These are phyloP conservation scores for Hyperoplus lanceolatus DNA, from an alignment of 2,797 vertebrate species.

Conservation along the genomic window DNA sequence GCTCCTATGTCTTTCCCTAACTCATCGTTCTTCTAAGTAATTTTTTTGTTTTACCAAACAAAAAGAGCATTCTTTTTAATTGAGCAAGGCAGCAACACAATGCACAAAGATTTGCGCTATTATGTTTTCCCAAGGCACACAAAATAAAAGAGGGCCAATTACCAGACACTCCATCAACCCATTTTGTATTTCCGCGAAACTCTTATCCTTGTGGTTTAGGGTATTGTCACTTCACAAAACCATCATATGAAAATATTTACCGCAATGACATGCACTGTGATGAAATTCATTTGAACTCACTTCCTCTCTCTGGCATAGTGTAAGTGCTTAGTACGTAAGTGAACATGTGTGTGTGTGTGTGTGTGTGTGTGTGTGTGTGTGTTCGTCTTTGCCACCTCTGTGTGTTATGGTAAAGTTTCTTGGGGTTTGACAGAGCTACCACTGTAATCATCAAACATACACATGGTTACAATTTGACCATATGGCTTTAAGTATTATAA, in stretches of 20 bases:
- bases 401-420: slow-evolving; percentile 55
- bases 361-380: slow-evolving; percentile 17
- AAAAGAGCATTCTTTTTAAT: slow-evolving; percentile 61
- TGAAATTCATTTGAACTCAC: slow-evolving; percentile 40
- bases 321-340: slow-evolving; percentile 6
- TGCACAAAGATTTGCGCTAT: slow-evolving; percentile 66
- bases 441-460: slow-evolving; percentile 75
- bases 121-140: slow-evolving; percentile 54
- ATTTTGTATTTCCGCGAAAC: slow-evolving; percentile 71
- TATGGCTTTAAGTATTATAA: slow-evolving; percentile 67
- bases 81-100: slow-evolving; percentile 61
- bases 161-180: slow-evolving; percentile 51
- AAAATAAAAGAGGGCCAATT: slow-evolving; percentile 52
- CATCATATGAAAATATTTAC: slow-evolving; percentile 70
- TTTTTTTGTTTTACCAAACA: slow-evolving; percentile 65
- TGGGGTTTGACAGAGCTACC: slow-evolving; percentile 71
- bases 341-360: background rate
- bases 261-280: slow-evolving; percentile 56
- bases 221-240: slow-evolving; percentile 69
- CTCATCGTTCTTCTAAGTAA: slow-evolving; percentile 47
- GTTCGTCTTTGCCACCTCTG: slow-evolving; percentile 45
- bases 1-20: slow-evolving; percentile 14
- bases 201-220: slow-evolving; percentile 61
- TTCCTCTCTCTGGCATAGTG: slow-evolving; percentile 47
- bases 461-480: slow-evolving; percentile 77